Evolutionary conservation across 2,888 invertebrate species (phyloP).

Genomic region (Tiphia femorata): DNA sequence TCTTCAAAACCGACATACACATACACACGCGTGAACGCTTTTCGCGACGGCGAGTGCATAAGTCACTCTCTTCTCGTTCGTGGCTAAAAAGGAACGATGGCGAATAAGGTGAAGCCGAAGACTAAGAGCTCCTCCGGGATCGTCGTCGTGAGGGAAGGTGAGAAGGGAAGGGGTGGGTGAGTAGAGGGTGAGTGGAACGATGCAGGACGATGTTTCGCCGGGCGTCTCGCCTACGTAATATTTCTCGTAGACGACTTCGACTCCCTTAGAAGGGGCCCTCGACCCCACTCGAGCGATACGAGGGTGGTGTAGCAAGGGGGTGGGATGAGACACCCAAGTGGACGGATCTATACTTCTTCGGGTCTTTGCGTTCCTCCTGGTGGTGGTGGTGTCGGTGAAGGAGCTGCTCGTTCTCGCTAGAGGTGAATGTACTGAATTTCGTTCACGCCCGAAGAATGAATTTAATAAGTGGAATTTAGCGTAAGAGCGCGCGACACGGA

Average conservation of each 20-base stretch:
- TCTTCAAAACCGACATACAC: too few species aligned
- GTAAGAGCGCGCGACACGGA: too few species aligned
- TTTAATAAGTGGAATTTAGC: too few species aligned
- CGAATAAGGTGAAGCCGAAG: neutral
- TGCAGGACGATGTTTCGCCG: neutral
- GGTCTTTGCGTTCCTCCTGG: neutral
- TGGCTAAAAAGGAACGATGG: neutral
- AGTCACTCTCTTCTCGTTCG: too few species aligned
- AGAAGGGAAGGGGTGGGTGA: neutral
- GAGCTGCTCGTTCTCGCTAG: too few species aligned
- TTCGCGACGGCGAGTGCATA: too few species aligned
- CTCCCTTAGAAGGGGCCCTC: neutral
- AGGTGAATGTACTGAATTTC: constrained; percentile 15
- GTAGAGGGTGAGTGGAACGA: neutral
- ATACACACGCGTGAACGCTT: too few species aligned
- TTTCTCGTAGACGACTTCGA: neutral
- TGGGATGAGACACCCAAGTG: neutral
- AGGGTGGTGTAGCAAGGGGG: neutral
- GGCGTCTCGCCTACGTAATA: neutral
- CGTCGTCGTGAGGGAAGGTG: neutral
- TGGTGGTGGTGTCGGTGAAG: neutral
- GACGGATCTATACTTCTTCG: neutral
- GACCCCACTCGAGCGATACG: neutral
- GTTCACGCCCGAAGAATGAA: too few species aligned
- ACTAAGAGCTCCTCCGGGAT: constrained; percentile 1